Evolutionary conservation across 2,113 vertebrate species (phyloP).

Genomic region (Rhegmatorhina hoffmannsi): DNA sequence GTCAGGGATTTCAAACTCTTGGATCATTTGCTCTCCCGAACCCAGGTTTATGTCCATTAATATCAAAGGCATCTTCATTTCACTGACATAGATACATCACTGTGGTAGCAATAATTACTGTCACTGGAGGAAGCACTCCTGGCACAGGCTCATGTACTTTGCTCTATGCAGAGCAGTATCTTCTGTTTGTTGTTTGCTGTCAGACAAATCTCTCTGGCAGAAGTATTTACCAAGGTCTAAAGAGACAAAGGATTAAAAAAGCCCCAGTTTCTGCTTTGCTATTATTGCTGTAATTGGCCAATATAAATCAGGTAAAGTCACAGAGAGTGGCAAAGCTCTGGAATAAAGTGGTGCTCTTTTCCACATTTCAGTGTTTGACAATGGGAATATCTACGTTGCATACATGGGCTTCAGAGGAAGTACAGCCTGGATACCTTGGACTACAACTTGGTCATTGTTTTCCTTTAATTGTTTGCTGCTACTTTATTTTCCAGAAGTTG

Average conservation of each 20-base stretch:
- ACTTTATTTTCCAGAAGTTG: background rate
- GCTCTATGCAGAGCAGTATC: background rate
- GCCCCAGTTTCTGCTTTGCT: background rate
- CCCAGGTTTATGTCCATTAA: background rate
- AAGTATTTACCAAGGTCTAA: background rate
- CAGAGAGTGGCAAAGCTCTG: background rate
- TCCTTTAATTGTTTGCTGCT: background rate
- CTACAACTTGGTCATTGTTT: background rate
- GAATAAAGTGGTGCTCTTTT: background rate
- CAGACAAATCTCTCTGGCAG: background rate
- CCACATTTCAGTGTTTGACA: background rate
- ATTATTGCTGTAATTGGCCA: background rate
- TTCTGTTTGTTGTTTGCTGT: background rate
- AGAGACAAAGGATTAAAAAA: background rate
- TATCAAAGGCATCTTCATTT: background rate
- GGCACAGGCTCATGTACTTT: accelerated
- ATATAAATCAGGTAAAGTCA: background rate
- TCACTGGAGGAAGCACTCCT: background rate
- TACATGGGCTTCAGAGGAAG: background rate
- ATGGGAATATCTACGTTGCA: background rate
- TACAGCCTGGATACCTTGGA: background rate
- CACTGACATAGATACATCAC: background rate
- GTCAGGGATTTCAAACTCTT: background rate
- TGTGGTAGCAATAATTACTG: background rate
- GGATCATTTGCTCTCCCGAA: accelerated